Evolutionary conservation across 53 echinoderm and acorn worm genomes (phyloP).

Genomic region (Hippasteria phrygiana): DNA sequence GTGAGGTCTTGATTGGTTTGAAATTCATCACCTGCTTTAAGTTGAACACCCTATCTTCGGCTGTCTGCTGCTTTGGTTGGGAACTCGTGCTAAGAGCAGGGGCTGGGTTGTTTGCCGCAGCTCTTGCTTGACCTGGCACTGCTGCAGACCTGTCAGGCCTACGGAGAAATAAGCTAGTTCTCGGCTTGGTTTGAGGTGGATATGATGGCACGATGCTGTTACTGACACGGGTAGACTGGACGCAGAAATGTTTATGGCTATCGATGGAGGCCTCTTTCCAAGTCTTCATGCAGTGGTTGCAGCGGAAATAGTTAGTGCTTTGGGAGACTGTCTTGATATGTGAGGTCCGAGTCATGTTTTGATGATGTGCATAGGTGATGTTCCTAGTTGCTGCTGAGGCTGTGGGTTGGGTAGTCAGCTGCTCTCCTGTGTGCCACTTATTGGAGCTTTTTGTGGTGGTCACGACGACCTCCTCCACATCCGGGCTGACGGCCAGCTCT

Average conservation of each 20-base stretch:
- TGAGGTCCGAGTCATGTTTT: neutral
- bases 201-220: neutral
- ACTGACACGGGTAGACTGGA: constrained; percentile 9
- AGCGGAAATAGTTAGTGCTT: constrained; percentile 6
- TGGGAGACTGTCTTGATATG: neutral
- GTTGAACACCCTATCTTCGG: neutral
- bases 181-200: too few species aligned
- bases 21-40: neutral
- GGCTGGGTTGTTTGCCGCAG: neutral
- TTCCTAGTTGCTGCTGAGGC: neutral
- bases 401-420: neutral
- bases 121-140: neutral
- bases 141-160: neutral
- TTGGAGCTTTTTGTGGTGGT: neutral
- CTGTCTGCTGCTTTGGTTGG: neutral
- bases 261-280: neutral
- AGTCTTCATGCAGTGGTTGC: neutral
- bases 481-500: constrained; percentile 32
- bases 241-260: neutral
- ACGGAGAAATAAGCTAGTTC: neutral
- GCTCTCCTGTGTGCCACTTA: neutral
- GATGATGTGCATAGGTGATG: neutral
- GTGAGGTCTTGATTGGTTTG: neutral
- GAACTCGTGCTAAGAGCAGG: neutral
- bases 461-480: constrained; percentile 24